Base-by-base conservation (phyloP, 2,113 vertebrate species). In the Limanda limanda region DNA sequence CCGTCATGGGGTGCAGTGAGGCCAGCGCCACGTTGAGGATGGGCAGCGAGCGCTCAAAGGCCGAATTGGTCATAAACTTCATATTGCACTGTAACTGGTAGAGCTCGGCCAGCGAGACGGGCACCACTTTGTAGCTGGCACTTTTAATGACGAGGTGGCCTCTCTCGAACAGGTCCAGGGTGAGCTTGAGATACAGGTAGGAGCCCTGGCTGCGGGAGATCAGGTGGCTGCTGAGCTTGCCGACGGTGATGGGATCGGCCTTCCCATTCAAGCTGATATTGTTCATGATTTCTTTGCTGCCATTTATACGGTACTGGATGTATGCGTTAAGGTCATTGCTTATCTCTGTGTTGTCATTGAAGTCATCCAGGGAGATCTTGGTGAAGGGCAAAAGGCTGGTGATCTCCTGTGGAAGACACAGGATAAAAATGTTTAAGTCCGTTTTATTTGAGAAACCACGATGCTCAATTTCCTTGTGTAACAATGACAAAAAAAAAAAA, bases 51-150 rank as follows among this genome's bases (percentile, higher is more conserved):
- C 97, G 95, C 92, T 98, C 98, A 5, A 99, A 99, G 58, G 97
- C 95, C 0, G 96, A 96, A 74, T 97, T 96, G 64, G 95, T 97
- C 93, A 96, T 96, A 92, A 99, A 99, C 91, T 97, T 97, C 96
- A 99, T 97, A 88, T 99, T 99, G 93, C 98, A 99, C 93, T 98
- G 98, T n/a, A 99, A 93, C 72, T 98, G 93, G 86, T 99, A 99
- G 61, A 99, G 96, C 89, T 99, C 97, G 0, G 98, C 96, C 25
- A 99, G 86, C 1, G 97, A 99, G 68, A 99, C 97, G 0, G 98
- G 98, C 74, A 99, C 97, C 4, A 98, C 98, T 90, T 99, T 99
- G 93, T 98, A 99, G 94, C 98, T 97, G 72, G 97, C 94, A 5
- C 98, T 99, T 93, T 99, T 99, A 84, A 99, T 98, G 71, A 99